Conservation (phyloP, 2,888 invertebrate species). For the Chalcis sispes region DNA sequence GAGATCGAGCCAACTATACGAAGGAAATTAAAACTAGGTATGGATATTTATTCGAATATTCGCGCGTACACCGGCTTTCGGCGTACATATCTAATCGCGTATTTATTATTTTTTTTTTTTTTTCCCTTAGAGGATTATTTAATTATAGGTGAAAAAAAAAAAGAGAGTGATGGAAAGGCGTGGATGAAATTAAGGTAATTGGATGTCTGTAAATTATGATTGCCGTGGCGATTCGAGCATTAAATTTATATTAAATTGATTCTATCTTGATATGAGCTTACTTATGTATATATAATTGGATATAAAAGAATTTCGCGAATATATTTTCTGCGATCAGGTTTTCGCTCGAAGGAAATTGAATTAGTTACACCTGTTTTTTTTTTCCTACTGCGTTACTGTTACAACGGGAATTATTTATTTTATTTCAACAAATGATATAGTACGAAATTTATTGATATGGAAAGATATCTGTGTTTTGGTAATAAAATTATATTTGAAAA, state of each 20-base stretch:
- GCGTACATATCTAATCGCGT: slow-evolving; percentile 28
- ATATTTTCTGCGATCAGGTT: no score
- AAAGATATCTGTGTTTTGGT: no score
- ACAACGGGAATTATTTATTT: no score
- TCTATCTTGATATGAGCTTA: no score
- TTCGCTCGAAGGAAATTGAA: no score
- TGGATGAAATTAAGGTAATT: slow-evolving; percentile 8
- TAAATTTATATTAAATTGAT: slow-evolving; percentile 25
- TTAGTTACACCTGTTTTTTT: no score
- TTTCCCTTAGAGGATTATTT: neutral
- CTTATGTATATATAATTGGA: no score
- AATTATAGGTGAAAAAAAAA: slow-evolving; percentile 13
- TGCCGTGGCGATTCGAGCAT: slow-evolving; percentile 24
- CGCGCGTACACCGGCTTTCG: neutral
- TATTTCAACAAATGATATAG: no score
- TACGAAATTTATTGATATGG: no score
- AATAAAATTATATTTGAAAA: no score
- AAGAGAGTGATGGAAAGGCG: neutral
- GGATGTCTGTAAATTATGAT: slow-evolving; percentile 10
- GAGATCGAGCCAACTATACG: neutral
- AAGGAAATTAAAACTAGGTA: slow-evolving; percentile 34
- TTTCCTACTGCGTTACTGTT: no score
- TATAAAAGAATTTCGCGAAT: no score
- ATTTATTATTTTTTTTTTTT: slow-evolving; percentile 5
- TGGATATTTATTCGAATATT: slow-evolving; percentile 40